phyloP scores from a whole-genome alignment of 2,888 invertebrate species.

The Furcula furcula region DNA sequence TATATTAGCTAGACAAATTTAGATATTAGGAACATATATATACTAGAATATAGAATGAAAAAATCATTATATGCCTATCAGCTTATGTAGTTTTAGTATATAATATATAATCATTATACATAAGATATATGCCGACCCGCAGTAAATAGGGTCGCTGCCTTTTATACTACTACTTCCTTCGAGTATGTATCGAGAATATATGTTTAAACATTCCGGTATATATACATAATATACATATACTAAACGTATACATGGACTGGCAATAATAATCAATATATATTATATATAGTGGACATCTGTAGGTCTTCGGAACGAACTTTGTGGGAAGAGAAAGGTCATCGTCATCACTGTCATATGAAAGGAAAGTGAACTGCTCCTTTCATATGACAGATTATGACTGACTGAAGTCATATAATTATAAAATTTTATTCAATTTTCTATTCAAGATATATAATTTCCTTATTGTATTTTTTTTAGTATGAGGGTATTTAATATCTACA shows the following conservation, averaged over 20 bases:
- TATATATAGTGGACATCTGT: too few species aligned
- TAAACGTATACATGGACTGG: background rate
- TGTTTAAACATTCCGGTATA: background rate
- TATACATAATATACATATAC: slow-evolving; percentile 1
- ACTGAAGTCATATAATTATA: too few species aligned
- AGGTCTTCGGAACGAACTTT: too few species aligned
- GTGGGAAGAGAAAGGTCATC: too few species aligned
- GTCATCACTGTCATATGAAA: too few species aligned
- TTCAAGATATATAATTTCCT: too few species aligned
- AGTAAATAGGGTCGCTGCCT: slow-evolving; percentile 19
- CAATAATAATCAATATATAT: too few species aligned
- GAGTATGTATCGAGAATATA: slow-evolving; percentile 11
- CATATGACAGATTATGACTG: too few species aligned
- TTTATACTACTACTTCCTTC: slow-evolving; percentile 31
- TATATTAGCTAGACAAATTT: slow-evolving; percentile 74
- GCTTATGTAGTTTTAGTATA: slow-evolving; percentile 27
- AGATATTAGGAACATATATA: slow-evolving; percentile 55
- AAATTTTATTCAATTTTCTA: too few species aligned
- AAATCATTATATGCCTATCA: slow-evolving; percentile 32
- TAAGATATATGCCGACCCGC: slow-evolving; percentile 18
- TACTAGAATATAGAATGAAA: slow-evolving; percentile 39
- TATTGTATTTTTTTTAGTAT: too few species aligned
- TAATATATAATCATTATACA: slow-evolving; percentile 14
- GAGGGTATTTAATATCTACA: too few species aligned
- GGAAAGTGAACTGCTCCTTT: too few species aligned